These are phyloP conservation scores for Megalurothrips usitatus DNA, from an alignment of 2,888 invertebrate genomes.

Conservation along the genomic window DNA sequence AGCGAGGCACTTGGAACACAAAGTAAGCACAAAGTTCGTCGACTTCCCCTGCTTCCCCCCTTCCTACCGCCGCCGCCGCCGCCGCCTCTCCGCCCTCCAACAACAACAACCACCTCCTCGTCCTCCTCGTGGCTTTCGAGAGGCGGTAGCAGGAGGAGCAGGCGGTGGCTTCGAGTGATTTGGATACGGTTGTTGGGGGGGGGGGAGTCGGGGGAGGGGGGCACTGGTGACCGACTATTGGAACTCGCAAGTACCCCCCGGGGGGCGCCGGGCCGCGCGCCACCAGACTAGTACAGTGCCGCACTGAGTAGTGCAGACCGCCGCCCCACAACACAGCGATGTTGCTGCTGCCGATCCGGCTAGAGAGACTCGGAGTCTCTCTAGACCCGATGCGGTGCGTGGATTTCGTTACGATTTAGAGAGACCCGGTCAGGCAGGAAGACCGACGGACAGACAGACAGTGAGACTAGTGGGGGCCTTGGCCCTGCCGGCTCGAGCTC, in stretches of 20 bases:
- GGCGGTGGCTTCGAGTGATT: neutral
- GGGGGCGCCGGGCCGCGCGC: too few relatives aligned
- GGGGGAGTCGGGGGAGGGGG: too few relatives aligned
- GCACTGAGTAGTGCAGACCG: too few relatives aligned
- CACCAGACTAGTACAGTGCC: too few relatives aligned
- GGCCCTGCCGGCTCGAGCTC: neutral
- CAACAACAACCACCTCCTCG: neutral
- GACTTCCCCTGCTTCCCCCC: neutral
- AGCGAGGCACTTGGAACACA: slow-evolving; percentile 16
- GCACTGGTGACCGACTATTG: too few relatives aligned
- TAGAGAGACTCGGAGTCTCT: too few relatives aligned
- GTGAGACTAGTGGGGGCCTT: neutral
- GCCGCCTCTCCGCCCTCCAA: neutral
- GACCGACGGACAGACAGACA: neutral
- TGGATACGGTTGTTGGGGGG: neutral
- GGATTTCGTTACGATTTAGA: too few relatives aligned
- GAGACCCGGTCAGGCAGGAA: neutral
- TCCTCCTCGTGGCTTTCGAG: neutral
- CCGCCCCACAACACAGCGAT: too few relatives aligned
- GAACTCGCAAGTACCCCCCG: too few relatives aligned
- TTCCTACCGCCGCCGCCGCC: neutral
- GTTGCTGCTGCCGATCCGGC: too few relatives aligned
- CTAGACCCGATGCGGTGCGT: too few relatives aligned
- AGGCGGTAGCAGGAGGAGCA: too few relatives aligned
- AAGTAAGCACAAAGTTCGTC: slow-evolving; percentile 26